phyloP scores from a whole-genome alignment of 2,113 vertebrate genomes.

The Oncorhynchus kisutch region DNA sequence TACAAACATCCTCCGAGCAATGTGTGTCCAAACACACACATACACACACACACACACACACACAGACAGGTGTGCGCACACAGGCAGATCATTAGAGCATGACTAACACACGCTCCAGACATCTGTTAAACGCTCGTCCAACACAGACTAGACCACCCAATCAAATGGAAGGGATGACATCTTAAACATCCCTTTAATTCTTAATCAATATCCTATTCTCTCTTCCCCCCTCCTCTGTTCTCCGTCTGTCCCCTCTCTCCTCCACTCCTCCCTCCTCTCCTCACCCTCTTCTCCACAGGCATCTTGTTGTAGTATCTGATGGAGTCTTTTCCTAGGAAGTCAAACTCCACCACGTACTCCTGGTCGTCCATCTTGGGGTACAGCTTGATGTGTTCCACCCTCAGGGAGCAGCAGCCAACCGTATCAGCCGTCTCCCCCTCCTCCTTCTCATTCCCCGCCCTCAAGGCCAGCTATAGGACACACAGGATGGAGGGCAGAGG shows the following conservation, averaged over 20 bases:
- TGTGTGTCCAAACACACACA: slow-evolving; percentile 23
- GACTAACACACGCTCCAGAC: slow-evolving; percentile 12
- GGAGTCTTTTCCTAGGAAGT: slow-evolving; percentile 96
- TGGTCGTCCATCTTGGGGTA: slow-evolving; percentile 89
- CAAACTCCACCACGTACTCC: slow-evolving; percentile 95
- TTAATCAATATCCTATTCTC: neutral
- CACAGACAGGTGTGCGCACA: slow-evolving; percentile 13
- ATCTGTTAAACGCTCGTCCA: slow-evolving; percentile 13
- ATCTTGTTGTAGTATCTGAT: slow-evolving; percentile 99
- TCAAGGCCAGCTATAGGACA: slow-evolving; percentile 83
- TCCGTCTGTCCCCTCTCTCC: neutral
- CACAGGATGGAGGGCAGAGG: neutral
- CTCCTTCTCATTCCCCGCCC: slow-evolving; percentile 96
- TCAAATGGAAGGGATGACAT: neutral
- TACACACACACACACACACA: slow-evolving; percentile 38
- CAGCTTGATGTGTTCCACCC: slow-evolving; percentile 93
- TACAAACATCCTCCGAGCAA: slow-evolving; percentile 54
- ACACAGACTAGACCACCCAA: neutral
- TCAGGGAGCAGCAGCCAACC: slow-evolving; percentile 92
- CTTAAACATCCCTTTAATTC: neutral
- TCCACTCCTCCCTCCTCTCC: slow-evolving; percentile 30
- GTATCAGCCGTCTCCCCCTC: slow-evolving; percentile 97
- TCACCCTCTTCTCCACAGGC: slow-evolving; percentile 95
- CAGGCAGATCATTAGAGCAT: slow-evolving; percentile 5
- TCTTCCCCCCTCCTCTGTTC: slow-evolving; percentile 31